These are phyloP conservation scores for Cyprinodon diabolis DNA, from an alignment of 2,797 vertebrate genomes.

Conservation along the genomic window DNA sequence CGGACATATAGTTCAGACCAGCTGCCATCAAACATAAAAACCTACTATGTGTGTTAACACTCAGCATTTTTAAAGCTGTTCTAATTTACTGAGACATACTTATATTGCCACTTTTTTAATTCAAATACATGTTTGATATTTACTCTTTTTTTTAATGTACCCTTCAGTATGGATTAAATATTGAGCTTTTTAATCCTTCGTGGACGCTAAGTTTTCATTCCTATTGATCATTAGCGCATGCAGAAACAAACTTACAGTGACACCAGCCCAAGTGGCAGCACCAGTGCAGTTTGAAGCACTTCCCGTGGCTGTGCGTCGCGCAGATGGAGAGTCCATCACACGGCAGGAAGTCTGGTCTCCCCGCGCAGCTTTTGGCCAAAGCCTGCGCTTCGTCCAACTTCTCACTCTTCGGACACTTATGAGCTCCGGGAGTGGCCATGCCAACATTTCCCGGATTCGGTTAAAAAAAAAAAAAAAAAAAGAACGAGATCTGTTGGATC, in stretches of 20 bases:
- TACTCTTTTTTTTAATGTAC: background rate
- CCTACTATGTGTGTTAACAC: background rate
- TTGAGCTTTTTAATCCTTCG: background rate
- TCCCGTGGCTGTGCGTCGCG: slow-evolving; percentile 97
- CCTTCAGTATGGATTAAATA: background rate
- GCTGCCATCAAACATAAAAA: background rate
- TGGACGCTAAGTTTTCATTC: background rate
- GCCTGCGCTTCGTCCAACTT: slow-evolving; percentile 99
- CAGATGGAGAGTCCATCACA: slow-evolving; percentile 98
- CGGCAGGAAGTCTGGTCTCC: slow-evolving; percentile 97
- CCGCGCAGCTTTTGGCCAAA: slow-evolving; percentile 94
- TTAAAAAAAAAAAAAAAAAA: background rate
- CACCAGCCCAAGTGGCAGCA: slow-evolving; percentile 99
- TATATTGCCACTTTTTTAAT: background rate
- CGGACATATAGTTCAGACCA: background rate
- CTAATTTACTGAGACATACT: background rate
- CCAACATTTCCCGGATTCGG: slow-evolving; percentile 71
- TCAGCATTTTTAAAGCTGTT: background rate
- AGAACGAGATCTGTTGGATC: slow-evolving; percentile 30
- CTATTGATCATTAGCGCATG: background rate
- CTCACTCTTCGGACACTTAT: slow-evolving; percentile 88
- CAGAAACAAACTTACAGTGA: slow-evolving; percentile 91
- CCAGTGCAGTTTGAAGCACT: slow-evolving; percentile 99
- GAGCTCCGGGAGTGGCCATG: slow-evolving; percentile 80
- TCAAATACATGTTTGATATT: background rate